Evolutionary conservation across 2,888 invertebrate genomes (phyloP), one percentile per base, ranked within the genome.

Genomic region (Spodoptera littoralis): DNA sequence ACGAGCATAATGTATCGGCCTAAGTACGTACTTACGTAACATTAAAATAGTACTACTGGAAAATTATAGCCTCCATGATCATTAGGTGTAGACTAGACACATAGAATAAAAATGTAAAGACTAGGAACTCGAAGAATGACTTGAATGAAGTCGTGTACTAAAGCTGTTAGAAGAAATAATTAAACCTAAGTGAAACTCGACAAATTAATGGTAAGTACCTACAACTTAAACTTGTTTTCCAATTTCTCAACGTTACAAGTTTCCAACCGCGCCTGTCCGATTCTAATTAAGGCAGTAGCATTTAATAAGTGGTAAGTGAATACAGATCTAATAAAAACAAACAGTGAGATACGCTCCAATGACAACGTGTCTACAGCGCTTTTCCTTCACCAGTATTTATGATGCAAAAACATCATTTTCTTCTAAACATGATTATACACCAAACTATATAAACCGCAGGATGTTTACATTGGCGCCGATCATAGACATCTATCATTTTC

Each of bases 401-500:
- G 1, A 57, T 36, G 46, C 36, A 44, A 49, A 44, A 60, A 53
- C n/a, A 36, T 66, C 6, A 18, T 66, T 36, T 36, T 36, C 9
- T 36, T 30, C 36, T 36, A 1, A 36, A 9, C 36, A 9, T 36
- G 36, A 36, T 36, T 36, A 36, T 1, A 36, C 36, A 42, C 24
- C 27, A 53, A 36, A 36, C 36, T 36, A 60, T 57, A 57, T 54
- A 45, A 49, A 22, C 48, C 48, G 11, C 52, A 46, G 44, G 30
- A 60, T 27, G 60, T 70, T 70, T 57, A 61, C 50, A 50, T 61
- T 57, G 44, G 55, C 60, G 43, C 48, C 43, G 41, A 46, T 44
- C 43, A 48, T 24, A 65, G n/a, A 71, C 11, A 66, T 66, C 47
- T 45, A 70, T 72, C 13, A 54, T 70, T 66, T 71, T 57, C 43